Evolutionary conservation across 2,888 invertebrate species (phyloP).

Genomic region (Mimas tiliae): DNA sequence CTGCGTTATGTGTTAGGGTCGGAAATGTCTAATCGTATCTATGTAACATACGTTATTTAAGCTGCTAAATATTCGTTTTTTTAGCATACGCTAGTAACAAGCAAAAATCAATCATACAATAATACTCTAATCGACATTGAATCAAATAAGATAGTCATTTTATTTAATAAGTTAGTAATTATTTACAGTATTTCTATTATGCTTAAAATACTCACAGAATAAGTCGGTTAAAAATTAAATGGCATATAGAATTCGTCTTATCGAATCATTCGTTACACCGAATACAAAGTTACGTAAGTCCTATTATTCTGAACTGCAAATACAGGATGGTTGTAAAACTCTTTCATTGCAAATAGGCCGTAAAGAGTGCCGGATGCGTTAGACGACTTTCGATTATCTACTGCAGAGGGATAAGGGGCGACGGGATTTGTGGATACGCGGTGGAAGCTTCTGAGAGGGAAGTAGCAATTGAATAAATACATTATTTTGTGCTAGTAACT

Average conservation of each 20-base stretch:
- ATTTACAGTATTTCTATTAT: too few relatives aligned
- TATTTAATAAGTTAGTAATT: too few relatives aligned
- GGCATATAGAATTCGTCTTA: constrained; percentile 1
- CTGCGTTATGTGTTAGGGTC: too few relatives aligned
- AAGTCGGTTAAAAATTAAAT: background rate
- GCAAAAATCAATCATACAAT: too few relatives aligned
- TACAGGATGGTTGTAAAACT: constrained; percentile 64
- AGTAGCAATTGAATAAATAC: background rate
- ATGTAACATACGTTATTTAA: too few relatives aligned
- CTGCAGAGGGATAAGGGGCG: background rate
- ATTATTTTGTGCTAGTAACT: too few relatives aligned
- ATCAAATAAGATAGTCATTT: too few relatives aligned
- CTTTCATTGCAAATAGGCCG: constrained; percentile 75
- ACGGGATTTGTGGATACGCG: constrained; percentile 1
- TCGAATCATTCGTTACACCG: constrained; percentile 16
- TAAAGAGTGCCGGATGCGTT: constrained; percentile 68
- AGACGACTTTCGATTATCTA: constrained; percentile 45
- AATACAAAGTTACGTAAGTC: background rate
- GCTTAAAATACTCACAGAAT: too few relatives aligned
- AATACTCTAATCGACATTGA: too few relatives aligned
- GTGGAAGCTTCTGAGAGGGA: background rate
- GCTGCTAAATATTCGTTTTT: too few relatives aligned
- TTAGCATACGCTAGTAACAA: too few relatives aligned
- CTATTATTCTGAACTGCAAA: constrained; percentile 28
- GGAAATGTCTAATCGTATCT: too few relatives aligned